Percentiles rank a stretch among this genome's conserved stretches.
Evolutionary conservation across 2,888 invertebrate genomes (phyloP).

Genomic region (Cataglyphis cursor): DNA sequence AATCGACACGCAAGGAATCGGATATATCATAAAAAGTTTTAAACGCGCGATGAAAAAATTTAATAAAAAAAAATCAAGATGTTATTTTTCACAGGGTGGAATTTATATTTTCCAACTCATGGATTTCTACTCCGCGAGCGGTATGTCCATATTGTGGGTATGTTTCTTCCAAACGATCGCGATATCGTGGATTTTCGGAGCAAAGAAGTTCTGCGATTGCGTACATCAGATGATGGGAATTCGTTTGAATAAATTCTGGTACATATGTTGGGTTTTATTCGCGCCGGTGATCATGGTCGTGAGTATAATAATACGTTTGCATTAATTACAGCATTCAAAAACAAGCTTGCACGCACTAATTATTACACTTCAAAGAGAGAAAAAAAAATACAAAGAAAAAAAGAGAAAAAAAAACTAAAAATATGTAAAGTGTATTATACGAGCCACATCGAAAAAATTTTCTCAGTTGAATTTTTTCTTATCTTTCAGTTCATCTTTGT

Average conservation of each 20-base stretch:
- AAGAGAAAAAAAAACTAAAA: no score
- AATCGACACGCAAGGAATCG: background rate
- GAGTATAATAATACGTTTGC: constrained; percentile 78
- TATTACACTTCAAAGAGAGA: background rate
- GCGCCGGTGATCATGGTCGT: constrained; percentile 89
- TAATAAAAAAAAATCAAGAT: background rate
- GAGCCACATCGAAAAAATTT: background rate
- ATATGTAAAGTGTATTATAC: background rate
- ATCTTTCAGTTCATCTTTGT: constrained; percentile 89
- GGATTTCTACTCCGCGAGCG: constrained; percentile 89
- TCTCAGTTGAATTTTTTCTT: background rate
- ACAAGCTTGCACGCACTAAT: background rate
- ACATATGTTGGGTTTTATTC: constrained; percentile 89
- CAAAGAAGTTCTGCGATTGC: constrained; percentile 88
- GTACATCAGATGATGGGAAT: constrained; percentile 90
- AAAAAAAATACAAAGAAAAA: no score
- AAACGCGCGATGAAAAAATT: background rate
- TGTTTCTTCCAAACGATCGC: constrained; percentile 89
- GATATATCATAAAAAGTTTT: background rate
- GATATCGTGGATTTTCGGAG: constrained; percentile 89
- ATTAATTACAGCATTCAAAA: constrained; percentile 8
- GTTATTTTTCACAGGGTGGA: constrained; percentile 85
- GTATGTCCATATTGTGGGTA: constrained; percentile 89
- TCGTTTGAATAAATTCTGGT: constrained; percentile 88
- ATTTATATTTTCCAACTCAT: constrained; percentile 87